Evolutionary conservation across 2,888 invertebrate species (phyloP).

Genomic region (Arctia plantaginis): DNA sequence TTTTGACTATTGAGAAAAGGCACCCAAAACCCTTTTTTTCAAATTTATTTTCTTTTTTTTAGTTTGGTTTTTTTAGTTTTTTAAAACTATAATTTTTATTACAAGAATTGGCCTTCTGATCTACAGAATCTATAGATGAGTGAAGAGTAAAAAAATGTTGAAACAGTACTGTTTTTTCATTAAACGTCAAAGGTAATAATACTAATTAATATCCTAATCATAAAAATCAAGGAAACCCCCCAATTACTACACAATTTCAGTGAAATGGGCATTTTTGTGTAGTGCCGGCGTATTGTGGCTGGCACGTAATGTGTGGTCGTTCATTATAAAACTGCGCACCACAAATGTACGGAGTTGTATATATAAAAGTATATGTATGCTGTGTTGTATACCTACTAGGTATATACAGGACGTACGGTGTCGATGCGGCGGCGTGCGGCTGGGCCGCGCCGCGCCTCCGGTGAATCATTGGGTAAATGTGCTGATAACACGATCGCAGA

Average conservation of each 20-base stretch:
- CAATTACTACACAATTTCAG: no score
- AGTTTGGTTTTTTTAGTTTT: no score
- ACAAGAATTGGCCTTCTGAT: no score
- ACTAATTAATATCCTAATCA: background rate
- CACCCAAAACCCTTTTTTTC: no score
- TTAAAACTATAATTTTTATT: no score
- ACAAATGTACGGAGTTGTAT: background rate
- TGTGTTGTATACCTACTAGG: constrained; percentile 29
- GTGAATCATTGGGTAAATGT: constrained; percentile 81
- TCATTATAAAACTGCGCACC: constrained; percentile 28
- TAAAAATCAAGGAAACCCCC: background rate
- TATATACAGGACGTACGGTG: constrained; percentile 67
- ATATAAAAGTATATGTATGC: constrained; percentile 3
- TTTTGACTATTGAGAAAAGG: no score
- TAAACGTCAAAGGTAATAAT: no score
- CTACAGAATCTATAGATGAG: no score
- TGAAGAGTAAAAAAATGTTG: no score
- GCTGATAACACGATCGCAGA: constrained; percentile 38
- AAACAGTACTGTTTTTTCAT: no score
- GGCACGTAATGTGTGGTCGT: constrained; percentile 14
- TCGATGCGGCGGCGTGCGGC: constrained; percentile 63
- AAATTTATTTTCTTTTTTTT: no score
- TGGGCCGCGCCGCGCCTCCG: constrained; percentile 76
- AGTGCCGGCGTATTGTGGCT: constrained; percentile 4
- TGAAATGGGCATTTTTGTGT: background rate